Base-by-base conservation (phyloP, 2,797 vertebrate species). In the Chaetophractus vellerosus region DNA sequence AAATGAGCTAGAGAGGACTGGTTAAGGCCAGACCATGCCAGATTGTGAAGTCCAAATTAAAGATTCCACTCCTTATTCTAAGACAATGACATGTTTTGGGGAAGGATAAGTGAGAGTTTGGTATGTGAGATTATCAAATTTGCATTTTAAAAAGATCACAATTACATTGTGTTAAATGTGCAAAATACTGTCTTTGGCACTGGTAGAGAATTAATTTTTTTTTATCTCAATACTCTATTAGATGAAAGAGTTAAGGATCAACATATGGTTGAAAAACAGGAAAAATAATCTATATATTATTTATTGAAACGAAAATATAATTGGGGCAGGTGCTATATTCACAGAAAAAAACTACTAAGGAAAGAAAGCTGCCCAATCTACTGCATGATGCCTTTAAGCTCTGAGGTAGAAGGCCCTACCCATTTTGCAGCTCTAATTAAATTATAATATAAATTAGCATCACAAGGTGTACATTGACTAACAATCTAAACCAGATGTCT, bases 251-350 rank as follows among this genome's bases (percentile, higher is more conserved):
- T 87, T 38, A 79, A 80, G 8, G 9, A 24, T 90, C 14, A 74
- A 55, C 6, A 45, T 61, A 36, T 74, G 57, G 74, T 12, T 78
- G 33, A 55, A 68, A 87, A 87, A 66, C 52, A 64, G 28, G 74
- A 83, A 24, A 59, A 72, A 80, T 33, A 71, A 87, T 80, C 12
- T 72, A 26, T n/a, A 80, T 21, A 5, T 23, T 75, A 94, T 52
- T 75, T 72, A 26, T 50, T 86, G 79, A 76, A 93, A 80, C 26
- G 41, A 90, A 38, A 78, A 86, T 59, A 6, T 55, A 55, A 85
- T 78, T 64, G 66, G 12, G 28, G 19, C 33, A 80, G 24, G 24
- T 57, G 15, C 11, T 90, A 80, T 59, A 31, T 1, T 59, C 31
- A 88, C 14, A 41, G 55, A 63, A 85, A 90, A 94, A 48, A 38